These are phyloP conservation scores for Pseudorhombus dupliciocellatus DNA, from an alignment of 2,113 vertebrate genomes.

Conservation along the genomic window DNA sequence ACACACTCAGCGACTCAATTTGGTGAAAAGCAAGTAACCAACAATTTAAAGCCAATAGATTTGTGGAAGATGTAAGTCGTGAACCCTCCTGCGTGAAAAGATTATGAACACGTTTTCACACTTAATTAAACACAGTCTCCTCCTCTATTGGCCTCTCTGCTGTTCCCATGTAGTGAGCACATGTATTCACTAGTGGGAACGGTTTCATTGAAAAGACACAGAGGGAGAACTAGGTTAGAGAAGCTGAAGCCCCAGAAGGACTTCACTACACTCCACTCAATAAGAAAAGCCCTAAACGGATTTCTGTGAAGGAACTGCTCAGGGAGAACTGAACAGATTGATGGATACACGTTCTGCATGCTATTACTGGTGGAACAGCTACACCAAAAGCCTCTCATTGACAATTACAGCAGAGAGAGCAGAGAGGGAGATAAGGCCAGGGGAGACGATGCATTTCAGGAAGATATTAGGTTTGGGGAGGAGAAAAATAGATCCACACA, in stretches of 20 bases:
- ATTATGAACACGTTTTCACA: conserved; percentile 36
- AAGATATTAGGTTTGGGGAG: conserved; percentile 66
- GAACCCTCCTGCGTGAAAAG: conserved; percentile 19
- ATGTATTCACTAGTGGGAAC: conserved; percentile 61
- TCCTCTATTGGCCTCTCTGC: conserved; percentile 54
- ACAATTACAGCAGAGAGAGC: conserved; percentile 81
- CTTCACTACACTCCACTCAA: conserved; percentile 81
- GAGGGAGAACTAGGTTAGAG: conserved; percentile 85
- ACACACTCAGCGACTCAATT: not conserved
- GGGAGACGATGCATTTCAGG: conserved; percentile 71
- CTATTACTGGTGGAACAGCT: conserved; percentile 79
- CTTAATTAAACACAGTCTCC: conserved; percentile 46
- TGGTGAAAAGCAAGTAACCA: not conserved
- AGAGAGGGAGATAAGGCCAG: conserved; percentile 66
- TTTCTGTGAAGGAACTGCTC: conserved; percentile 84
- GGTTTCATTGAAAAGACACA: conserved; percentile 83
- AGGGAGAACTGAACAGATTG: conserved; percentile 86
- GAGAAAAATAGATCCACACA: conserved; percentile 59
- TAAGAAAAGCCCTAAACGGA: conserved; percentile 84
- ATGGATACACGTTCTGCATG: conserved; percentile 85
- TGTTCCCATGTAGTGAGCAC: conserved; percentile 73
- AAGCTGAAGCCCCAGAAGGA: conserved; percentile 82
- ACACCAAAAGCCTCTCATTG: conserved; percentile 78
- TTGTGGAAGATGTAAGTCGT: not conserved
- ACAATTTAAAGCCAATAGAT: not conserved